Base-by-base conservation (phyloP, 1,140 invertebrate genomes). In the Doryteuthis pealeii region DNA sequence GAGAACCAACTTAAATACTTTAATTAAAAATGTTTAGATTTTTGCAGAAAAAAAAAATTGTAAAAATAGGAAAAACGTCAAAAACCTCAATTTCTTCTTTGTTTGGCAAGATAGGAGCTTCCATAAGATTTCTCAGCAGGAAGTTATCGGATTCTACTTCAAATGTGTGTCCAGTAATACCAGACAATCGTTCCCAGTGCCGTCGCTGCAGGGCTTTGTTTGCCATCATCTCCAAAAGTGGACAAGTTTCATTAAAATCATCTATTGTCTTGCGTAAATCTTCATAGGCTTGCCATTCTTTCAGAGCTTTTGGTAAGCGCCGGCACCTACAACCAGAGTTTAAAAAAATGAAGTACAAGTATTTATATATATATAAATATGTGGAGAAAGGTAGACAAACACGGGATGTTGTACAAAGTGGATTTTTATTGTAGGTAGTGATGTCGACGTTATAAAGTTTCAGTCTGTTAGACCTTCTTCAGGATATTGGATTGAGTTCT, bases 171-270 rank as follows among this genome's bases (percentile, higher is more conserved):
- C 93, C 92, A 22, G 95, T 96, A 30, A 97, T 92, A 85, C 96
- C 94, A 89, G 96, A 93, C 74, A 99, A 96, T 79, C 95, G 91
- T 81, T 97, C 94, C 97, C 97, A 99, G 87, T 99, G 96, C 15
- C 96, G 91, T 2, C 93, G 92, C 88, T 97, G 97, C 96, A 99
- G 98, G 0, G 96, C 96, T 89, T 96, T 97, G 88, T 98, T 98
- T 0, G 96, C 94, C 96, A 98, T 98, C 81, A 98, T 89, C 88
- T 98, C 97, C 70, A 99, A 88, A 10, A 98, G 89, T 0, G 96
- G 96, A 87, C 96, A 98, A 92, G 97, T 96, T 83, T 99, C 97
- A 85, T 97, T 98, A 87, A 99, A 99, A 85, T 99, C 96, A 84
- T 98, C 96, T 76, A 99, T 97, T 0, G 95, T 99, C 81, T 97